phyloP scores from a whole-genome alignment of 92 coral and sea anemone genomes.

The Parazoanthus darwini region DNA sequence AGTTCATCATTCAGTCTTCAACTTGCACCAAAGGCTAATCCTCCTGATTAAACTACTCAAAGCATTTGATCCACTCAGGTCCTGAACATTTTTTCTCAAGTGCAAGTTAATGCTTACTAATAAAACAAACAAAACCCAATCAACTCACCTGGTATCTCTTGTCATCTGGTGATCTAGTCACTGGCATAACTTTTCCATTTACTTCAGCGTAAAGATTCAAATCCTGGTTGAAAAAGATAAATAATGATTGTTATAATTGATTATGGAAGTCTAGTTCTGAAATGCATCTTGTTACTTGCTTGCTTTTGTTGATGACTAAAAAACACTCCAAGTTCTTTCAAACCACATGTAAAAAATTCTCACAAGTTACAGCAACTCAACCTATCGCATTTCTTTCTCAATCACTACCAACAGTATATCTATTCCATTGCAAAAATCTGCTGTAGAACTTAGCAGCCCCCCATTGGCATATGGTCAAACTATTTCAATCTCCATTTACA shows the following conservation, averaged over 20 bases:
- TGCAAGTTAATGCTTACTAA: background rate
- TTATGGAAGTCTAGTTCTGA: background rate
- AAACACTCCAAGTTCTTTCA: too few relatives aligned
- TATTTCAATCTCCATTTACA: too few relatives aligned
- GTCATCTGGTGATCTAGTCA: conserved; percentile 83
- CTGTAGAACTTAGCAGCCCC: too few relatives aligned
- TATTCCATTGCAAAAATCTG: too few relatives aligned
- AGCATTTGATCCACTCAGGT: background rate
- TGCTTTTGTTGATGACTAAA: too few relatives aligned
- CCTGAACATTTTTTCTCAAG: background rate
- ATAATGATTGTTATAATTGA: background rate
- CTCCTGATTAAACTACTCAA: too few relatives aligned
- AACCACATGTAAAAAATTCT: too few relatives aligned
- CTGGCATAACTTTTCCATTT: conserved; percentile 94
- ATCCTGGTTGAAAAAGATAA: conserved; percentile 51
- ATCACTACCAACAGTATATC: too few relatives aligned
- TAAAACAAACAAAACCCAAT: background rate
- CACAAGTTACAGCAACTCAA: too few relatives aligned
- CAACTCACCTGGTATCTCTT: conserved; percentile 78
- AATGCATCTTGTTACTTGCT: too few relatives aligned
- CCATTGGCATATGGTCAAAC: too few relatives aligned
- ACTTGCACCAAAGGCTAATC: background rate
- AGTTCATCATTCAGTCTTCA: conserved; percentile 70
- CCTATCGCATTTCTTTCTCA: too few relatives aligned
- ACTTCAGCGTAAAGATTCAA: conserved; percentile 93